Percentiles rank a stretch among this genome's conserved stretches.
These are phyloP conservation scores for Anser brachyrhynchus DNA, from an alignment of 2,113 vertebrate genomes.

Conservation along the genomic window DNA sequence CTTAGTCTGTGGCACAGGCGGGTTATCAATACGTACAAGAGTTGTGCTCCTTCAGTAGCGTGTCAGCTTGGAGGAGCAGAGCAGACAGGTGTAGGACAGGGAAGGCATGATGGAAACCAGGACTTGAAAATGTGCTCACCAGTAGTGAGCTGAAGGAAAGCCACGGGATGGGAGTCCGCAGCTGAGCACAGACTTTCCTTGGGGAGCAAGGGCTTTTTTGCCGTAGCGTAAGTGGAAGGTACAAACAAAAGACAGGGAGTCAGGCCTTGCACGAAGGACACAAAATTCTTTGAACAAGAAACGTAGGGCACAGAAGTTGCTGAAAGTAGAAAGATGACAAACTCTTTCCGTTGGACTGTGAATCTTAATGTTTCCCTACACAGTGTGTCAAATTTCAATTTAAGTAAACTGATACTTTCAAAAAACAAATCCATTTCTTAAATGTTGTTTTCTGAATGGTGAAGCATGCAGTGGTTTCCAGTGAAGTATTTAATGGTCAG, in stretches of 20 bases:
- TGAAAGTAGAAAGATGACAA: not conserved
- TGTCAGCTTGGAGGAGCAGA: not conserved
- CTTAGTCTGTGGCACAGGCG: not conserved
- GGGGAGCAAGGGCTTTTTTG: not conserved
- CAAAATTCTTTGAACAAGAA: not conserved
- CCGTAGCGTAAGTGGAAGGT: not conserved
- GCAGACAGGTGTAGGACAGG: not conserved
- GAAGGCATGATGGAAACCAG: not conserved
- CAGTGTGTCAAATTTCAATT: not conserved
- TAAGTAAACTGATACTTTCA: not conserved
- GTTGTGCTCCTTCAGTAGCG: not conserved
- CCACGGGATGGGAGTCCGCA: accelerated
- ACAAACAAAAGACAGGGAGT: not conserved
- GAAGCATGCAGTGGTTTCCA: not conserved
- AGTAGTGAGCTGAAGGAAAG: not conserved
- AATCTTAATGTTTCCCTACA: not conserved
- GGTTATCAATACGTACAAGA: not conserved
- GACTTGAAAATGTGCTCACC: not conserved
- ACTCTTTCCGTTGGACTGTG: not conserved
- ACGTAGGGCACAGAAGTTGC: not conserved
- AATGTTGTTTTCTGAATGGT: not conserved
- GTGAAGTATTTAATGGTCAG: not conserved
- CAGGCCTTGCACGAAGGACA: not conserved
- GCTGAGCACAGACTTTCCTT: not conserved
- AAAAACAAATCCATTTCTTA: not conserved